phyloP scores from a whole-genome alignment of 2,113 vertebrate species.

The Xyrauchen texanus region DNA sequence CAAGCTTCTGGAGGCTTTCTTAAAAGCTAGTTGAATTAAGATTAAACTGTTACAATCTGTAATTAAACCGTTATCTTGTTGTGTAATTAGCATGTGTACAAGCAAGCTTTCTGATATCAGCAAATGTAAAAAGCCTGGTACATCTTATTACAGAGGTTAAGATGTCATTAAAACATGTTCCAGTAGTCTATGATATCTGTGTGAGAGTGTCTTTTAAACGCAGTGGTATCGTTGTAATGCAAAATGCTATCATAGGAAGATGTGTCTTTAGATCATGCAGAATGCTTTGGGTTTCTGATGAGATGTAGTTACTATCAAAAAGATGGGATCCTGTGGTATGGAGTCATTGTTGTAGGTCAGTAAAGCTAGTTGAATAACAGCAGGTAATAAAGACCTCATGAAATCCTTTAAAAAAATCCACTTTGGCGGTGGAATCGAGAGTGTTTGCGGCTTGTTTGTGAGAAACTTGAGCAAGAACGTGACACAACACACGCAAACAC shows the following conservation, averaged over 20 bases:
- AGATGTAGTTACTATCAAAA: background rate
- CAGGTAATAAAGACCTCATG: conserved; percentile 41
- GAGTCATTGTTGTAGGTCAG: conserved; percentile 32
- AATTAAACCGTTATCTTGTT: conserved; percentile 13
- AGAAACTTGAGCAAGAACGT: background rate
- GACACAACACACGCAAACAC: background rate
- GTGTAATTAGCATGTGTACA: conserved; percentile 16
- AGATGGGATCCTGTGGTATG: conserved; percentile 15
- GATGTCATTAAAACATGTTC: background rate
- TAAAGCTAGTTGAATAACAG: conserved; percentile 40
- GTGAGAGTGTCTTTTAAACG: no score
- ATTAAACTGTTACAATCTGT: background rate
- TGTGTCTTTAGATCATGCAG: background rate
- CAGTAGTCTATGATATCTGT: background rate
- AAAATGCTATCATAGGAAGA: no score
- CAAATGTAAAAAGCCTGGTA: background rate
- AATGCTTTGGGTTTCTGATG: background rate
- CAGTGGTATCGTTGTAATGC: background rate
- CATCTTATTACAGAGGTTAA: background rate
- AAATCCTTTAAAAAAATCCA: conserved; percentile 37
- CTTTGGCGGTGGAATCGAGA: conserved; percentile 16
- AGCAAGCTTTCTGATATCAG: background rate
- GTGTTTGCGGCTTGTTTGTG: conserved; percentile 12
- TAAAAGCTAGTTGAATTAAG: background rate
- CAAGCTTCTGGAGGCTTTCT: background rate